phyloP scores from a whole-genome alignment of 1,140 invertebrate species.

The Ridgeia piscesae region DNA sequence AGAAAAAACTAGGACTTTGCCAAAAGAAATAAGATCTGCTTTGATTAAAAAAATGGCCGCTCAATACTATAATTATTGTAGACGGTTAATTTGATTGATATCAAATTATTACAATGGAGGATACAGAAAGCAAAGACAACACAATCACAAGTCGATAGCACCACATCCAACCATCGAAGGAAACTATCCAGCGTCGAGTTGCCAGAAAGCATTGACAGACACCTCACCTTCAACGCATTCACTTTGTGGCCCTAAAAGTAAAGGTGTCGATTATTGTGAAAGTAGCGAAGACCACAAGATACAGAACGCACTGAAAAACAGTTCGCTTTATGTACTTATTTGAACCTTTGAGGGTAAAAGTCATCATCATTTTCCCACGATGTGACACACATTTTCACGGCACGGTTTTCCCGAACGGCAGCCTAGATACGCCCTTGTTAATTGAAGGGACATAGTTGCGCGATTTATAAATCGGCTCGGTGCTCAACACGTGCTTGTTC shows the following conservation, averaged over 20 bases:
- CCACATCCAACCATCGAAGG: too few species aligned
- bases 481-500: background rate
- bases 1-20: background rate
- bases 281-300: background rate
- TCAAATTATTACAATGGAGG: too few species aligned
- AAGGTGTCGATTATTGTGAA: background rate
- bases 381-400: background rate
- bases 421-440: background rate
- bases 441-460: background rate
- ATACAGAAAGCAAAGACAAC: too few species aligned
- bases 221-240: background rate
- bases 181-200: too few species aligned
- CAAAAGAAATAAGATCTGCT: background rate
- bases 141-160: too few species aligned
- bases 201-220: too few species aligned
- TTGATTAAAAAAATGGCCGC: background rate
- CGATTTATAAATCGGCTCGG: background rate
- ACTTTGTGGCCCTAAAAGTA: background rate
- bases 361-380: background rate
- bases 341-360: background rate
- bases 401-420: background rate
- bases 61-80: background rate
- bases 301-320: background rate
- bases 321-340: background rate
- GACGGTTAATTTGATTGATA: too few species aligned